phyloP scores from a whole-genome alignment of 2,888 invertebrate species.

The Tetranychus truncatus region DNA sequence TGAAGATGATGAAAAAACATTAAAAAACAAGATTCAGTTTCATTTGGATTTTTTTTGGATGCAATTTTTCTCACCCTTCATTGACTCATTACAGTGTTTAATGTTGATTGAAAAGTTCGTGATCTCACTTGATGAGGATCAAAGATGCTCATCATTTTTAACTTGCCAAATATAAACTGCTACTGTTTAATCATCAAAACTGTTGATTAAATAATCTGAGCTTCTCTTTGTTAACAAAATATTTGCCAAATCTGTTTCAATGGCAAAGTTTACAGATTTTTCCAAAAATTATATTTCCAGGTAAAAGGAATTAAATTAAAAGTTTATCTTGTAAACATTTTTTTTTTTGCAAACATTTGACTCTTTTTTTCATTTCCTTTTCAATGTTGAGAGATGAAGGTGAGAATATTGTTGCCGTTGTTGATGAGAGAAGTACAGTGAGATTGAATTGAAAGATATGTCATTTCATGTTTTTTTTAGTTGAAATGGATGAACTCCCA shows the following conservation, averaged over 20 bases:
- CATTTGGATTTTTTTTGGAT: not conserved
- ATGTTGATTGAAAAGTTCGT: constrained; percentile 1
- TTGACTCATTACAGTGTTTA: not conserved
- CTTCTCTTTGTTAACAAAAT: too few relatives aligned
- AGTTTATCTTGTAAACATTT: too few relatives aligned
- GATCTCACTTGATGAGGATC: not conserved
- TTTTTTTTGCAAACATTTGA: too few relatives aligned
- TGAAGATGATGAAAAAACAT: not conserved
- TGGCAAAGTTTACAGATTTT: too few relatives aligned
- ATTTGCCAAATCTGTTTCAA: too few relatives aligned
- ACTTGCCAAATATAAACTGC: not conserved
- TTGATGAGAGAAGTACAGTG: not conserved
- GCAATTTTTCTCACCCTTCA: not conserved
- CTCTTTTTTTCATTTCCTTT: too few relatives aligned
- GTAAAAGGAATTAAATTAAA: too few relatives aligned
- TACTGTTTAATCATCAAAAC: not conserved
- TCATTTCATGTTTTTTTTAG: not conserved
- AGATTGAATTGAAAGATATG: not conserved
- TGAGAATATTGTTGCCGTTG: not conserved
- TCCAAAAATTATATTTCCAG: too few relatives aligned
- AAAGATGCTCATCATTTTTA: not conserved
- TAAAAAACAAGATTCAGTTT: not conserved
- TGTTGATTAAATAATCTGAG: not conserved
- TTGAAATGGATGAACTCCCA: not conserved
- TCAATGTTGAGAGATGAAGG: not conserved